Evolutionary conservation across 2,113 vertebrate species (phyloP).

Genomic region (Triplophysa tibetana): DNA sequence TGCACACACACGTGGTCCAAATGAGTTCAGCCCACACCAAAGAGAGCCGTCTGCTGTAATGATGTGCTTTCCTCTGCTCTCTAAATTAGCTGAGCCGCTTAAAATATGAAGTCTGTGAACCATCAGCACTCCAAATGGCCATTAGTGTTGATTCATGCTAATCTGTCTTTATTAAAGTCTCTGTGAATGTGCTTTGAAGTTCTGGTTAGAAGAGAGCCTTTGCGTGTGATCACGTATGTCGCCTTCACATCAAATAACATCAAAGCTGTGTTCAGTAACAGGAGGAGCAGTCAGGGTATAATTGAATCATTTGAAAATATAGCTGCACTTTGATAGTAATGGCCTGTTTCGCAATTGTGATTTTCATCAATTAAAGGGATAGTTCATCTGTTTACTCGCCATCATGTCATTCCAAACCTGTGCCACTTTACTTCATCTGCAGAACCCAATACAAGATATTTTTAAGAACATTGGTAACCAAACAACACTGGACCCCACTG

Average conservation of each 20-base stretch:
- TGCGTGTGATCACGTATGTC: constrained; percentile 10
- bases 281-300: constrained; percentile 38
- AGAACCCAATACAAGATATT: too few species aligned
- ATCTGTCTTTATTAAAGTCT: constrained; percentile 40
- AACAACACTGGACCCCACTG: too few species aligned
- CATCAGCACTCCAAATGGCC: constrained; percentile 39
- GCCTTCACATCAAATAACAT: constrained; percentile 32
- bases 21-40: constrained; percentile 34
- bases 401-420: neutral
- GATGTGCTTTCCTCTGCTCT: constrained; percentile 17
- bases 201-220: neutral
- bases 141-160: constrained; percentile 35
- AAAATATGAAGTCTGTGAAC: constrained; percentile 36
- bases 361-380: neutral
- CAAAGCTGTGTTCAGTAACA: constrained; percentile 37
- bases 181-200: constrained; percentile 49
- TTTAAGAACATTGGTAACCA: too few species aligned
- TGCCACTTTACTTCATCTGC: neutral
- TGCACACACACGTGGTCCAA: constrained; percentile 14
- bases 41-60: constrained; percentile 13
- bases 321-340: constrained; percentile 25
- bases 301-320: constrained; percentile 31
- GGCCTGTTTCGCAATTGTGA: constrained; percentile 12
- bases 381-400: neutral
- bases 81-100: constrained; percentile 37